phyloP scores from a whole-genome alignment of 2,797 vertebrate genomes.

The Pangasius djambal region DNA sequence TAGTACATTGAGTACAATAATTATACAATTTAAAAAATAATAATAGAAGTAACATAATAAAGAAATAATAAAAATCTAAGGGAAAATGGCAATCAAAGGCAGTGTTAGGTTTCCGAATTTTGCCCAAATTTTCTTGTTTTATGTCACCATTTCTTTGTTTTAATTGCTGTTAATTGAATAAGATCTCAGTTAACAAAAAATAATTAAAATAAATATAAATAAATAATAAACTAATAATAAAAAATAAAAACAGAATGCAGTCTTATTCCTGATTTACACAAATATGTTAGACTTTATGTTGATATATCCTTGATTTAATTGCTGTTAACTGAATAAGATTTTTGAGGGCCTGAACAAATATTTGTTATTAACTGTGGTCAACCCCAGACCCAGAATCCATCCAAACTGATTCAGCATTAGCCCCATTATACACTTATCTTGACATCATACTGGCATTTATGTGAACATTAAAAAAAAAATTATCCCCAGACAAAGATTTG shows the following conservation, averaged over 20 bases:
- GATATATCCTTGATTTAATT: neutral
- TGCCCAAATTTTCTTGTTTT: neutral
- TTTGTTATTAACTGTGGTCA: neutral
- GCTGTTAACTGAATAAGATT: neutral
- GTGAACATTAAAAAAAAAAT: neutral
- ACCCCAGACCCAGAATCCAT: neutral
- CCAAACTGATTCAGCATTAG: neutral
- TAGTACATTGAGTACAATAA: neutral
- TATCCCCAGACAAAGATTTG: neutral
- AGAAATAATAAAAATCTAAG: neutral
- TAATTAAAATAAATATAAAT: neutral
- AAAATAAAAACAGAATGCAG: neutral
- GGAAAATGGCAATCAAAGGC: neutral
- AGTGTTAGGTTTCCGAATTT: neutral
- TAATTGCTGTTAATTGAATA: neutral
- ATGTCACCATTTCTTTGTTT: neutral
- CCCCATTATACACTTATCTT: neutral
- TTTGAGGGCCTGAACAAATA: neutral
- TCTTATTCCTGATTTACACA: neutral
- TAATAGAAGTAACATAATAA: neutral
- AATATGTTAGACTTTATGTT: neutral
- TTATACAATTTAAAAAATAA: neutral
- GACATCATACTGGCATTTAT: neutral
- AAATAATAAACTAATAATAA: neutral
- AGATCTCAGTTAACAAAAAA: neutral